phyloP scores from a whole-genome alignment of 2,888 invertebrate genomes.

The Campoletis raptor region DNA sequence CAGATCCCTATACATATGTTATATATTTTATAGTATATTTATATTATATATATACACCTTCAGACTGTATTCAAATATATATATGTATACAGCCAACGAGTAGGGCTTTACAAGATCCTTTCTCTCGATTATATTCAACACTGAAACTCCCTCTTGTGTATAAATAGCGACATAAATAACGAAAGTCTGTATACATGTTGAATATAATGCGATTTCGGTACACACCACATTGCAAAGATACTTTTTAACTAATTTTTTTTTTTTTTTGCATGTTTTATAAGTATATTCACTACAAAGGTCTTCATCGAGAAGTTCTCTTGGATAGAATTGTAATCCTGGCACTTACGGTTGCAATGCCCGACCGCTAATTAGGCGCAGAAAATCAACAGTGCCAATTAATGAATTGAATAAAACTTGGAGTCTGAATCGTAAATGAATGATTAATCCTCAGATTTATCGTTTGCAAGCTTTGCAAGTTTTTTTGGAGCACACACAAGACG shows the following conservation, averaged over 20 bases:
- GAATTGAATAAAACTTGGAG: neutral
- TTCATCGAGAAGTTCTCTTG: conserved; percentile 4
- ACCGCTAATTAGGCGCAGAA: neutral
- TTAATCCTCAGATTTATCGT: neutral
- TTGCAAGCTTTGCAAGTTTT: neutral
- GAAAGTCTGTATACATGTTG: conserved; percentile 50
- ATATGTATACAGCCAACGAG: conserved; percentile 23
- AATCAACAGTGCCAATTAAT: neutral
- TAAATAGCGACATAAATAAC: conserved; percentile 65
- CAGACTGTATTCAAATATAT: neutral
- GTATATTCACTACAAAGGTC: neutral
- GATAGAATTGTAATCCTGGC: neutral
- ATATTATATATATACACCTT: neutral
- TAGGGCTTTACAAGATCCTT: conserved; percentile 64
- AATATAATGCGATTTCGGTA: conserved; percentile 45
- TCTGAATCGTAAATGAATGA: neutral
- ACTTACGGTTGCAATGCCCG: neutral
- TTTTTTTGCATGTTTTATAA: neutral
- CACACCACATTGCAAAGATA: neutral
- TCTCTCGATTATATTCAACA: conserved; percentile 64
- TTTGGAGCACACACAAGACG: neutral
- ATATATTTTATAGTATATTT: conserved; percentile 8
- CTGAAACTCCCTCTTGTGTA: conserved; percentile 37
- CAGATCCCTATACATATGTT: conserved; percentile 14
- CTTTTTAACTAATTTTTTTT: neutral